phyloP scores from a whole-genome alignment of 2,888 invertebrate species.

The Xylophagus ater region DNA sequence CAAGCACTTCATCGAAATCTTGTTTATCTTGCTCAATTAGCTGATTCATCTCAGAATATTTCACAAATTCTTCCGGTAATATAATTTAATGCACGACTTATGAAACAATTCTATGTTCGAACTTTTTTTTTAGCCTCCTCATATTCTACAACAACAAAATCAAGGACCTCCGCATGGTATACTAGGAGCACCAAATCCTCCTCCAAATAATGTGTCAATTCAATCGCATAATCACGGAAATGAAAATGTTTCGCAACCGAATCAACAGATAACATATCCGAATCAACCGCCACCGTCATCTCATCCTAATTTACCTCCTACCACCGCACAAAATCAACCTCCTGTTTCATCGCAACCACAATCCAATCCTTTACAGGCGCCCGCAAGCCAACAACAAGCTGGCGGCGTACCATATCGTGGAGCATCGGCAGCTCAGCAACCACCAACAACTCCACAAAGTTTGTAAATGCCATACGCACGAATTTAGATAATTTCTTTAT shows the following conservation, averaged over 20 bases:
- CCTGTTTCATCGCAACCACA: slow-evolving; percentile 9
- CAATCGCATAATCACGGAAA: slow-evolving; percentile 36
- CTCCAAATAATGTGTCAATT: slow-evolving; percentile 34
- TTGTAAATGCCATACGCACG: slow-evolving; percentile 21
- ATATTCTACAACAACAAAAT: slow-evolving; percentile 40
- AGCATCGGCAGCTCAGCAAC: slow-evolving; percentile 30
- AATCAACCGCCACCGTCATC: slow-evolving; percentile 22
- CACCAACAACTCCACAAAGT: slow-evolving; percentile 22
- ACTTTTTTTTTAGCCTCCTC: slow-evolving; percentile 42
- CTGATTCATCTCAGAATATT: slow-evolving; percentile 92
- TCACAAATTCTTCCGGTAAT: slow-evolving; percentile 80
- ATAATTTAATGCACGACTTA: neutral
- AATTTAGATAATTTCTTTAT: neutral
- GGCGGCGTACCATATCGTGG: slow-evolving; percentile 14
- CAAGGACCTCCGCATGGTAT: slow-evolving; percentile 35
- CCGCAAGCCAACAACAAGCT: slow-evolving; percentile 8
- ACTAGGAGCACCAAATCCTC: slow-evolving; percentile 26
- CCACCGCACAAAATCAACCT: slow-evolving; percentile 8
- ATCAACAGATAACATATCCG: slow-evolving; percentile 19
- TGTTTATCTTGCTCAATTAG: slow-evolving; percentile 89
- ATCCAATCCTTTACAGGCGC: slow-evolving; percentile 3
- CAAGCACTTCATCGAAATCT: slow-evolving; percentile 90
- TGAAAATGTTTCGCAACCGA: slow-evolving; percentile 32
- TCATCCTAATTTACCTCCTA: slow-evolving; percentile 14
- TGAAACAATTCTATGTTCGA: neutral